Evolutionary conservation across 2,888 invertebrate genomes (phyloP), one percentile per base, ranked within the genome.

Genomic region (Machimus atricapillus): DNA sequence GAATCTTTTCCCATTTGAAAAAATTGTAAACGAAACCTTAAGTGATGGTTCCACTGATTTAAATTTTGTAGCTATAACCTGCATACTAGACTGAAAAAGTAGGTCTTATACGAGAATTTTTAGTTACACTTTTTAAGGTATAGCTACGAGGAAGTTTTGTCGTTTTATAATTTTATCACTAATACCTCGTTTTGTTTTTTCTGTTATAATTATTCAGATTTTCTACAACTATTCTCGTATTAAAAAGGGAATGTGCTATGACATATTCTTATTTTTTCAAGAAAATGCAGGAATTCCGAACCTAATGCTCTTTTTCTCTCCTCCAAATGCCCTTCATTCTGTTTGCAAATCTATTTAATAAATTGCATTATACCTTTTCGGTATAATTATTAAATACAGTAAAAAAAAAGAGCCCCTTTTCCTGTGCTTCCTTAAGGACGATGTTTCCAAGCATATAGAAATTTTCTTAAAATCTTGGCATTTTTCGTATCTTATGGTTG

Each of bases 401-500:
- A 56, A 52, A 81, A 52, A 37, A 34, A 43, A 58, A 34, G 7
- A 7, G 0, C 91, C 91, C 43, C 16, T 91, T 91, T 91, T 91
- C 91, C 90, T 91, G 91, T 91, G 91, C 91, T 91, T 90, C 91
- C 92, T 91, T 91, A 92, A 91, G 90, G 87, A 87, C 87, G 87
- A 88, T 89, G 87, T 87, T 87, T 81, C 86, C 27, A 73, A 23
- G 8, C 27, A 27, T 14, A 52, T 14, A 52, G 4, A 52, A n/a
- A 16, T 1, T 52, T 7, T 52, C 1, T 19, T 7, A 52, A 52
- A 52, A 6, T 2, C 8, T 52, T 52, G n/a, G 52, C 73, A 74
- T 74, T 74, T 74, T 74, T 27, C 16, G 73, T 74, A 23, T 74
- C 9, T 74, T 74, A 1, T 52, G 52, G 52, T 52, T 52, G 19